Base-by-base conservation (phyloP, 2,113 vertebrate species). In the Dicaeum eximium region DNA sequence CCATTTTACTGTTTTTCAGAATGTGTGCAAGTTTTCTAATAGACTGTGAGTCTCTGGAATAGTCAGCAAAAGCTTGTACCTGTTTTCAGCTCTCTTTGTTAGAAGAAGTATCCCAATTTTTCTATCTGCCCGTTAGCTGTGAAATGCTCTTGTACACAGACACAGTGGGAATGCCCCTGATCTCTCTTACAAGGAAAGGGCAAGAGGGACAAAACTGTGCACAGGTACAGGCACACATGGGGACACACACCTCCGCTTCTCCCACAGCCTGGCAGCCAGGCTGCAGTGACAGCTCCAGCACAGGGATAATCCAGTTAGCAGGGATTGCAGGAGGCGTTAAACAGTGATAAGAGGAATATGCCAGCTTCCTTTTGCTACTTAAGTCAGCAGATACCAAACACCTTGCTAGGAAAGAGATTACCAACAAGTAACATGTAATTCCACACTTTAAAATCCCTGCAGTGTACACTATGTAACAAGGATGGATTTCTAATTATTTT, bases 401-500 rank as follows among this genome's bases (percentile, higher is more conserved):
- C 64, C 86, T 94, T 92, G 60, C 88, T 89, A 94, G 61, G 77
- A 58, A 61, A 75, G 65, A 38, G 71, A 95, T 96, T 95, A 93
- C 50, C 58, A 90, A 18, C 60, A 94, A 92, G 50, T 74, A 91
- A 84, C 65, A 37, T 75, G 86, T 95, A 95, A 95, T 95, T 90
- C 88, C 42, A 37, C 31, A 58, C 48, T 62, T 89, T 60, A 86
- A 90, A 93, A 87, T 45, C 44, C 40, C 83, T n/a, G 28, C 51
- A 75, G 88, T 48, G 35, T 48, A 53, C 15, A 58, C 90, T 83
- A 80, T 84, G 37, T 45, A 94, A 90, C 56, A 91, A 61, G 30
- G 31, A 45, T 35, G 40, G 15, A 61, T 89, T 82, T 84, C 81
- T 31, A 48, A 77, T 91, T 84, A 8, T 64, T 74, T 42, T 30